phyloP scores from a whole-genome alignment of 2,888 invertebrate genomes.

The Acanthosepion lycidas region DNA sequence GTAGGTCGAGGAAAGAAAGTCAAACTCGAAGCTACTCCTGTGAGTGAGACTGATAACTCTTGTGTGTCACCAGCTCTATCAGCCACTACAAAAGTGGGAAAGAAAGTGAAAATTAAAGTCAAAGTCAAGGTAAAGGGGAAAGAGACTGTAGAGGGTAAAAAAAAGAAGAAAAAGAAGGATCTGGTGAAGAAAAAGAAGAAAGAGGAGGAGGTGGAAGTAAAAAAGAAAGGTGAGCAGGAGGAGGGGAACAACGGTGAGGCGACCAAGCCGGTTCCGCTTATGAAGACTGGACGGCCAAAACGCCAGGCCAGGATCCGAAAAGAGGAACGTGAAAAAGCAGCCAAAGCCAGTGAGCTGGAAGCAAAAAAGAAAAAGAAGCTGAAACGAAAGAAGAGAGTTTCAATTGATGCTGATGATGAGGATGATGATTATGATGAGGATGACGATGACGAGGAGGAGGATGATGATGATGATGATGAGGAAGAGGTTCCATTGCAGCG shows the following conservation, averaged over 20 bases:
- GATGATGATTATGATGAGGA: conserved; percentile 50
- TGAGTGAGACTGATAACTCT: neutral
- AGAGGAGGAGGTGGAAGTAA: neutral
- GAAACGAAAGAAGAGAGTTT: neutral
- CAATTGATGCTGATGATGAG: conserved; percentile 48
- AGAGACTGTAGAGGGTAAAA: neutral
- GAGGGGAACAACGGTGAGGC: neutral
- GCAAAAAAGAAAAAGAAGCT: neutral
- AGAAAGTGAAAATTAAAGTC: neutral
- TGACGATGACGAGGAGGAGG: conserved; percentile 71
- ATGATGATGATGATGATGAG: conserved; percentile 75
- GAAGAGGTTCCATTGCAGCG: conserved; percentile 73
- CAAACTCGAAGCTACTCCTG: neutral
- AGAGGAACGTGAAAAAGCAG: conserved; percentile 40
- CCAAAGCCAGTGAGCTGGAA: conserved; percentile 34
- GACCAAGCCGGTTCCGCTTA: conserved; percentile 15
- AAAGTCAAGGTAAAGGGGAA: neutral
- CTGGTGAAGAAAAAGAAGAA: neutral
- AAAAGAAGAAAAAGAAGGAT: conserved; percentile 8
- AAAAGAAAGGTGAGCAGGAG: neutral
- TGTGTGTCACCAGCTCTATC: neutral
- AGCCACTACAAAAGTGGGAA: neutral
- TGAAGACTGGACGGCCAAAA: conserved; percentile 41
- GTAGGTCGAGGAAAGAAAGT: neutral
- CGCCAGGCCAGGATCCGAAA: conserved; percentile 37